A percentile compares a stretch with the other conserved stretches of the same genome.
These are phyloP conservation scores for Clupea harengus DNA, from an alignment of 2,113 vertebrate species.

Conservation along the genomic window DNA sequence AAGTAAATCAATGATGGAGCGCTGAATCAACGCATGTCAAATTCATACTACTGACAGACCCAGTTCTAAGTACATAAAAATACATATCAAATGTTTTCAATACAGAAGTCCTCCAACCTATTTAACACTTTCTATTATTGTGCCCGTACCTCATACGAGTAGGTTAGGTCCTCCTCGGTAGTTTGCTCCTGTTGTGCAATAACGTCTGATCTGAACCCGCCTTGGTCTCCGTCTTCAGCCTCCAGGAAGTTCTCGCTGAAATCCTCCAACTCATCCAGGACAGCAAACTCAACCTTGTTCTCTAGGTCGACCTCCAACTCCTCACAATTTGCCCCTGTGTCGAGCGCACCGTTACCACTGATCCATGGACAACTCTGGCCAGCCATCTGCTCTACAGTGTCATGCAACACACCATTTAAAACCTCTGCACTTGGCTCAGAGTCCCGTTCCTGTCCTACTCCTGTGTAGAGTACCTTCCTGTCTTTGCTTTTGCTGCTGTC, in stretches of 20 bases:
- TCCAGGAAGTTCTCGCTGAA: conserved; percentile 96
- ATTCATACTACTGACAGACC: neutral
- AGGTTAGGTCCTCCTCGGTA: conserved; percentile 85
- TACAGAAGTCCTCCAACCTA: neutral
- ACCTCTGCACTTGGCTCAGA: conserved; percentile 71
- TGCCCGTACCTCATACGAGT: conserved; percentile 89
- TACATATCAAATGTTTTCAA: neutral
- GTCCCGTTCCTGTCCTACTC: conserved; percentile 77
- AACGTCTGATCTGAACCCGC: conserved; percentile 88
- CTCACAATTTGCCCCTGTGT: conserved; percentile 75
- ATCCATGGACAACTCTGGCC: conserved; percentile 67
- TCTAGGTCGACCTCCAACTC: conserved; percentile 86
- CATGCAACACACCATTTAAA: conserved; percentile 87
- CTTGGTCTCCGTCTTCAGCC: conserved; percentile 81
- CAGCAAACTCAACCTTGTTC: conserved; percentile 97
- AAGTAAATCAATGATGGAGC: neutral
- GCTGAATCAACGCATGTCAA: neutral
- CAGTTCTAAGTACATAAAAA: neutral
- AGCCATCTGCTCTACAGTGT: conserved; percentile 67
- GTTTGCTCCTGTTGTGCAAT: conserved; percentile 90
- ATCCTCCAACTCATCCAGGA: conserved; percentile 96
- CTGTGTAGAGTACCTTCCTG: conserved; percentile 94
- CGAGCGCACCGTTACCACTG: conserved; percentile 65
- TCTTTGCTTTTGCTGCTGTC: conserved; percentile 94
- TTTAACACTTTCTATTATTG: neutral